Evolutionary conservation across 2,113 vertebrate genomes (phyloP), one percentile per base, ranked within the genome.

Genomic region (Rhipidura dahli): DNA sequence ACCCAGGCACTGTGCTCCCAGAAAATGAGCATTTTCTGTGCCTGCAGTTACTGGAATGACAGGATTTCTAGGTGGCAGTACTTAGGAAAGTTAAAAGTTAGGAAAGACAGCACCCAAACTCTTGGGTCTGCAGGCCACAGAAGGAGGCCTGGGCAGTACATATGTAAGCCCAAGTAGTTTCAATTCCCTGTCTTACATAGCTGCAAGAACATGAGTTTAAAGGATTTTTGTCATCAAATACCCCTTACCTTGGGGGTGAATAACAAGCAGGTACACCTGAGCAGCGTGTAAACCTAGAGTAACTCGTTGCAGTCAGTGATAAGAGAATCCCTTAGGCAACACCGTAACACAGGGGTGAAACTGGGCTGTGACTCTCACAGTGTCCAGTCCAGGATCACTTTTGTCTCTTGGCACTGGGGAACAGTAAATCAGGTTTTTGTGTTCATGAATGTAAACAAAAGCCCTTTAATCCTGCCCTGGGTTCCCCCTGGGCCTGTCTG

Each of bases 31-130:
- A 26, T 22, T 81, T 78, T 40, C 27, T 59, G 56, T 83, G n/a
- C 21, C 81, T 83, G 27, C 54, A 65, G 44, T 14, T 33, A n/a
- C 0, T 0, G 60, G 19, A 73, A 24, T 0, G 3, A 31, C 11
- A 23, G 20, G 33, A 47, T 80, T 59, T 72, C 66, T 50, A 22
- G 19, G 9, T 3, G 73, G 76, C 42, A 24, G 24, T 11, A 18
- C 37, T 31, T 66, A 10, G 35, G 35, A 20, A 70, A 51, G 60
- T 44, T 39, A 44, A 51, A 51, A 65, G 26, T 28, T 13, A 49
- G 2, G 49, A 63, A 75, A 61, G 69, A 24, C 7, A 50, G 35
- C 60, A 40, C 14, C 40, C 15, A 45, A 21, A 37, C 40, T 91
- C 60, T 68, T 53, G 45, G 16, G 10, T 63, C 12, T 11, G 5